phyloP scores from a whole-genome alignment of 2,113 vertebrate species.

The Buteo buteo region DNA sequence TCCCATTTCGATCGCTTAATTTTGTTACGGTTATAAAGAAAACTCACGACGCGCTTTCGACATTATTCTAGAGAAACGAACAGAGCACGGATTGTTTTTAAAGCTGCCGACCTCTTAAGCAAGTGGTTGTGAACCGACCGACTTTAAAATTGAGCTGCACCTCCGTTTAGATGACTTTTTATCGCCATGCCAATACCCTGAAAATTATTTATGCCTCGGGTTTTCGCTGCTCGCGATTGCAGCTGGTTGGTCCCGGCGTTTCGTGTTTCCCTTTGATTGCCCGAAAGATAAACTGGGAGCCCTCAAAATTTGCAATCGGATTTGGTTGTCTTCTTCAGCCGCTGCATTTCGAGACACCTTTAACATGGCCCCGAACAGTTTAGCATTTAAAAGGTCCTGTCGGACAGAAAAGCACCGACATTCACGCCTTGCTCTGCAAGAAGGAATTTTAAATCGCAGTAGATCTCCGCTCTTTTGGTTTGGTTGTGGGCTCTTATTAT shows the following conservation, averaged over 20 bases:
- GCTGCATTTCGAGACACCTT: neutral
- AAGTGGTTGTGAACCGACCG: neutral
- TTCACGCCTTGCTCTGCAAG: neutral
- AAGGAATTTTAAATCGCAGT: neutral
- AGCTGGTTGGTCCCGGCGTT: neutral
- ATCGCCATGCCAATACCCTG: neutral
- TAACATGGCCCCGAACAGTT: neutral
- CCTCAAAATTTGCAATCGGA: neutral
- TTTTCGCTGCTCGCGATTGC: neutral
- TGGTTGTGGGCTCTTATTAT: neutral
- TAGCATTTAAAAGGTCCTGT: neutral
- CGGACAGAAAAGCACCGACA: neutral
- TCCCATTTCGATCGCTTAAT: neutral
- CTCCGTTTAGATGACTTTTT: neutral
- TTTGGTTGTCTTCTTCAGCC: neutral
- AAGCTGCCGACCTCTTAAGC: neutral
- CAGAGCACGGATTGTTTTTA: neutral
- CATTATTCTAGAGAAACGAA: neutral
- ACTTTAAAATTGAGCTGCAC: neutral
- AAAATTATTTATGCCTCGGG: neutral
- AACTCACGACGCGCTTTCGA: rapidly evolving
- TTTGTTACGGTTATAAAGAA: neutral
- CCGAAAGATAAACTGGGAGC: neutral
- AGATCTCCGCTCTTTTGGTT: neutral
- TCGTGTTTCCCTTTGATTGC: neutral